Evolutionary conservation across 2,888 invertebrate species (phyloP).

Genomic region (Stenodera caucasica): DNA sequence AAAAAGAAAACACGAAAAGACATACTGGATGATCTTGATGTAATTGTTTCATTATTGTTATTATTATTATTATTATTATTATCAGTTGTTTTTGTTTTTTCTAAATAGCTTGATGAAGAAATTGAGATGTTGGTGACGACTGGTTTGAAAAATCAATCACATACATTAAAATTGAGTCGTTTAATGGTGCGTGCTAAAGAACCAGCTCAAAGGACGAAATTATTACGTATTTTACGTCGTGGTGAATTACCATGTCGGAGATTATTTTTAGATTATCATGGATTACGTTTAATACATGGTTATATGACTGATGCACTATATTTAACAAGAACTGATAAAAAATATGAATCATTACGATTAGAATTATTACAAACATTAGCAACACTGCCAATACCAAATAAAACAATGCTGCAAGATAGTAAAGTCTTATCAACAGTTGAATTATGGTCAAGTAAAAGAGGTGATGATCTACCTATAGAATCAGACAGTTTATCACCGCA

Average conservation of each 20-base stretch:
- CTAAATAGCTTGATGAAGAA: slow-evolving; percentile 79
- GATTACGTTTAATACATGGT: slow-evolving; percentile 84
- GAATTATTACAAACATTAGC: slow-evolving; percentile 79
- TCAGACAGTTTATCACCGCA: slow-evolving; percentile 53
- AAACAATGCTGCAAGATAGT: slow-evolving; percentile 89
- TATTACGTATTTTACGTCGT: slow-evolving; percentile 76
- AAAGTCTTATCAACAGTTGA: slow-evolving; percentile 84
- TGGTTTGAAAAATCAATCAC: slow-evolving; percentile 85
- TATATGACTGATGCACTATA: slow-evolving; percentile 82
- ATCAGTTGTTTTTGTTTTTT: slow-evolving; percentile 23
- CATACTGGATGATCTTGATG: slow-evolving; percentile 66
- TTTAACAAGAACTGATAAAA: slow-evolving; percentile 45
- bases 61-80: slow-evolving; percentile 15
- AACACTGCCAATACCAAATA: slow-evolving; percentile 88
- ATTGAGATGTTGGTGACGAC: slow-evolving; percentile 75
- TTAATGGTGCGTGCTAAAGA: slow-evolving; percentile 92
- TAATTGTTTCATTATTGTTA: slow-evolving; percentile 45
- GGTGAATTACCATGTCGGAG: slow-evolving; percentile 82
- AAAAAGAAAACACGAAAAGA: slow-evolving; percentile 56
- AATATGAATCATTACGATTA: slow-evolving; percentile 56
- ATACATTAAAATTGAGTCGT: slow-evolving; percentile 86
- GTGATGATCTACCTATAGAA: slow-evolving; percentile 52
- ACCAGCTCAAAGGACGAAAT: slow-evolving; percentile 70
- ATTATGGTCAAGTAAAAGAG: slow-evolving; percentile 69
- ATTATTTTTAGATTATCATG: slow-evolving; percentile 92